phyloP scores from a whole-genome alignment of 2,888 invertebrate genomes.

The Baronia brevicornis region DNA sequence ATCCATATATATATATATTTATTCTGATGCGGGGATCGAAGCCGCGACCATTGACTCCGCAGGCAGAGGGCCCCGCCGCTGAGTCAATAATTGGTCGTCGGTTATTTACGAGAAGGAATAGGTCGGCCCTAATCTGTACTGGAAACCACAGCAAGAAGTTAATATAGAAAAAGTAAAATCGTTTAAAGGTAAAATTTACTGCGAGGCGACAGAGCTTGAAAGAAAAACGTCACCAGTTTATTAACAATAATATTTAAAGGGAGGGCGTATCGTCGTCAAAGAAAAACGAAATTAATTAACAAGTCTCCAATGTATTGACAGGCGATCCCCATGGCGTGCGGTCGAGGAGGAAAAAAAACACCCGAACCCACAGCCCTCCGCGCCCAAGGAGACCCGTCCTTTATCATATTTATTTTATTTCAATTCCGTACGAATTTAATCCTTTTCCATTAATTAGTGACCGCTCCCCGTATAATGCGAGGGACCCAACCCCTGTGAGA shows the following conservation, averaged over 20 bases:
- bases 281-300: constrained; percentile 30
- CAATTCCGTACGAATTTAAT: constrained; percentile 73
- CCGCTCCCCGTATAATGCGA: constrained; percentile 59
- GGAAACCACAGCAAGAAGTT: no score
- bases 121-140: no score
- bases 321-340: constrained; percentile 29
- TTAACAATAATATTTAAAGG: constrained; percentile 1
- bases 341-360: constrained; percentile 24
- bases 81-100: no score
- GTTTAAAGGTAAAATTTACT: no score
- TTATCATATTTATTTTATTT: constrained; percentile 76
- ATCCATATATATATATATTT: no score
- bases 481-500: constrained; percentile 44
- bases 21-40: no score
- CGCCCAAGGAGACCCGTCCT: constrained; percentile 51
- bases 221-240: no score
- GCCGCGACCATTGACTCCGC: no score
- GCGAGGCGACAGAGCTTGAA: no score
- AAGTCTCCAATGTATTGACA: constrained; percentile 41
- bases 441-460: constrained; percentile 76
- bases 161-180: no score
- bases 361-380: constrained; percentile 20
- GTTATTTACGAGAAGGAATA: no score
- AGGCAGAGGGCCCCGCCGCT: no score
- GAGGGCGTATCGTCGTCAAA: constrained; percentile 17